Base-by-base conservation (phyloP, 2,113 vertebrate genomes). In the Tetraodon nigroviridis region DNA sequence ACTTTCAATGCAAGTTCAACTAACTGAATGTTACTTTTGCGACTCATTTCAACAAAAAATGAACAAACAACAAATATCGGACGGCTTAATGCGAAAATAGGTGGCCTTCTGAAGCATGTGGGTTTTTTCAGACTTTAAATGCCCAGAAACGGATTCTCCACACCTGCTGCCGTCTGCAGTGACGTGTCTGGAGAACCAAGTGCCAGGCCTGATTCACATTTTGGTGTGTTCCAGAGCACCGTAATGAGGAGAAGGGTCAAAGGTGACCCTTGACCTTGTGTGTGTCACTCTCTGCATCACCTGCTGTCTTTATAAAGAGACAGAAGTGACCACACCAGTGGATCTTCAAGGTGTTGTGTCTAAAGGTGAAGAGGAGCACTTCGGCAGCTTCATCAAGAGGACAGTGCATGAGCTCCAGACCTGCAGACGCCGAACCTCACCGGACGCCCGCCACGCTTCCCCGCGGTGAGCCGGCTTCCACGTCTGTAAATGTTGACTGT, bases 131-230 rank as follows among this genome's bases (percentile, higher is more conserved):
- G 59, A n/a, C 48, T 1, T 74, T 51, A 73, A n/a, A n/a, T n/a
- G n/a, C n/a, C n/a, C n/a, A 3, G 5, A 47, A 21, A 71, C 13
- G 55, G 29, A 53, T 32, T 71, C 60, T 37, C 55, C 73, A 64
- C 85, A 88, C 73, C 84, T 88, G 85, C 78, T 79, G 40, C 82
- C 21, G 17, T 67, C 64, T 73, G 58, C 78, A 62, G 44, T 77
- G 69, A 67, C 73, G 65, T 70, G 22, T 53, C 15, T 15, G 32
- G 56, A 57, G 58, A 62, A 6, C n/a, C 6, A 10, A 32, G 29
- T 32, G 29, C 29, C 29, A 32, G 8, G 29, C 8, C 29, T 32
- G 24, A 51, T 15, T 46, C 57, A 54, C 37, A 32, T 64, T 42
- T 10, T 19, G 22, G 50, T 42, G 41, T 21, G 47, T 73, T 67